Base-by-base conservation (phyloP, 2,113 vertebrate species). In the Phalacrocorax brasilianus region DNA sequence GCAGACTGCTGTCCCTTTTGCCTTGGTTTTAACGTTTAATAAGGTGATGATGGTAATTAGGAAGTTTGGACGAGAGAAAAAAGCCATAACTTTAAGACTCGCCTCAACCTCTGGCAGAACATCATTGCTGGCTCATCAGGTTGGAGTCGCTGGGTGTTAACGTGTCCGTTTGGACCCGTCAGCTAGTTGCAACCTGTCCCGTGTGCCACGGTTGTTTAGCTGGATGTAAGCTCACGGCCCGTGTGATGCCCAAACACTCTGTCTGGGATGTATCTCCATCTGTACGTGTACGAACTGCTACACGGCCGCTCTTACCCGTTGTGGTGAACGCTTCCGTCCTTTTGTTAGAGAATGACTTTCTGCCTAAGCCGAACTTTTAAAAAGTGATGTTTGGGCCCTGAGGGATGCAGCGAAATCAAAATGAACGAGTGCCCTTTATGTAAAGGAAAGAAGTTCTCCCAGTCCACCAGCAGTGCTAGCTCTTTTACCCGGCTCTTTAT, bases 121-220 rank as follows among this genome's bases (percentile, higher is more conserved):
- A 0, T 68, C 27, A 0, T 9, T 27, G 11, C 27, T 68, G 52
- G 16, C 52, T 79, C 7, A 0, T 68, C 58, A 11, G 32, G 42
- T 8, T 14, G 9, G 14, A 27, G 32, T 38, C 4, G 1, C 21
- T 82, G 53, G 26, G 14, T 14, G 26, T 27, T 72, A 53, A 14
- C 4, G 8, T 8, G 30, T 28, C 55, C 18, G 0, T 66, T 24
- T 20, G 38, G 52, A 28, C 21, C 16, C 1, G n/a, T 52, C 49
- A n/a, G 8, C 47, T 47, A 0, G 14, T 14, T 68, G 35, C 85
- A 93, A 0, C 20, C 47, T 47, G 15, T 32, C n/a, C 22, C 6
- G 1, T 52, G 28, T 6, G 4, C 15, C 2, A 0, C 2, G 2
- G 35, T 26, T 28, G 10, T 23, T 15, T 45, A 59, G 47, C n/a